phyloP scores from a whole-genome alignment of 2,797 vertebrate species.

The Distichodus sexfasciatus region DNA sequence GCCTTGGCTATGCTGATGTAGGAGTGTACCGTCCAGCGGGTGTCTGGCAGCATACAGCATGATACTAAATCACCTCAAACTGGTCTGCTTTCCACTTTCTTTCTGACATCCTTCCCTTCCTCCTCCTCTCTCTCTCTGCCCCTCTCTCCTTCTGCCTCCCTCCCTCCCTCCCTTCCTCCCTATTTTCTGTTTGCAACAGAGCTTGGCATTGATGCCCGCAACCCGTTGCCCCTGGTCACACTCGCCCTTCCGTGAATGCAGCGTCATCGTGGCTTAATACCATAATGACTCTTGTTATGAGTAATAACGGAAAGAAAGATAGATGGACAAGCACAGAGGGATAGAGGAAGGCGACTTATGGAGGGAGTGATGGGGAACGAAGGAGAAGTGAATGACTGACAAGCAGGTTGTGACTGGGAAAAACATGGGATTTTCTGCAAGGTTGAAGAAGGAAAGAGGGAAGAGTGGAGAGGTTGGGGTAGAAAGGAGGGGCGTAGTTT shows the following conservation, averaged over 20 bases:
- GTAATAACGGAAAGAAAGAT: slow-evolving; percentile 24
- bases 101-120: slow-evolving; percentile 7
- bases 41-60: slow-evolving; percentile 38
- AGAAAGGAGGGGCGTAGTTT: slow-evolving; percentile 37
- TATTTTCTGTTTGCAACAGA: slow-evolving; percentile 48
- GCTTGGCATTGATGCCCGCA: slow-evolving; percentile 53
- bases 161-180: slow-evolving; percentile 21
- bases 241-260: slow-evolving; percentile 53
- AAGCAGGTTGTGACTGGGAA: not conserved
- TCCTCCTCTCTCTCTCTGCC: slow-evolving; percentile 9
- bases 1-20: slow-evolving; percentile 30
- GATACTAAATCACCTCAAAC: slow-evolving; percentile 40
- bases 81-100: slow-evolving; percentile 12
- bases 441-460: not conserved
- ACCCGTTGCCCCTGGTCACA: slow-evolving; percentile 55
- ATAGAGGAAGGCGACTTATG: not conserved
- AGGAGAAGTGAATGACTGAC: not conserved
- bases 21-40: slow-evolving; percentile 34
- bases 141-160: not conserved
- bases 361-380: not conserved
- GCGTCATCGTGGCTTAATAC: slow-evolving; percentile 60
- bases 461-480: slow-evolving; percentile 18
- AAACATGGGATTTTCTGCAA: no score
- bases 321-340: slow-evolving; percentile 16
- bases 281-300: slow-evolving; percentile 66